Percentiles rank a stretch among this genome's conserved stretches.
phyloP scores from a whole-genome alignment of 2,888 invertebrate species.

The Asteroscopus sphinx region DNA sequence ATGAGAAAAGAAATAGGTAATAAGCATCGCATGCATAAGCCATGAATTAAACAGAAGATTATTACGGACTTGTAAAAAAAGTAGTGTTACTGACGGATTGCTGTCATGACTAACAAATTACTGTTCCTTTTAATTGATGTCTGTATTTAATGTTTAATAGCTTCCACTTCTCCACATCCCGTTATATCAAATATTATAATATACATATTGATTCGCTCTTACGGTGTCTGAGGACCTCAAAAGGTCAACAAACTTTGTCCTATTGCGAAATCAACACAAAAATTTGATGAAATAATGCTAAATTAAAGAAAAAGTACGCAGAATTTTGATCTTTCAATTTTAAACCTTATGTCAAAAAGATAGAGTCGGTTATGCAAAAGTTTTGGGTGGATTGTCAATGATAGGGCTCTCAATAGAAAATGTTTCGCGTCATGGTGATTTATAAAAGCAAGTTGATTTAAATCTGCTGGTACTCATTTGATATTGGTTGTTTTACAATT shows the following conservation, averaged over 20 bases:
- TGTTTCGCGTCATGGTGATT: slow-evolving; percentile 33
- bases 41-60: no score
- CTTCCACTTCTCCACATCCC: neutral
- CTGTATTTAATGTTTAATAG: neutral
- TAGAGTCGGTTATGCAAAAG: slow-evolving; percentile 16
- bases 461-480: slow-evolving; percentile 34
- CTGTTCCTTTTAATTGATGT: no score
- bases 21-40: no score
- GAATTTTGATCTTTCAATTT: slow-evolving; percentile 4
- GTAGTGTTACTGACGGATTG: no score
- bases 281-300: slow-evolving; percentile 16
- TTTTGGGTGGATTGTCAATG: slow-evolving; percentile 14
- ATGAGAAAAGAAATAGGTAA: no score
- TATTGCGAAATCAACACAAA: slow-evolving; percentile 20
- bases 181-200: neutral
- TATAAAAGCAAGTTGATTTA: slow-evolving; percentile 48
- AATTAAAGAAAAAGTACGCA: slow-evolving; percentile 12
- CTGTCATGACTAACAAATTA: no score
- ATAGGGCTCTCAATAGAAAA: slow-evolving; percentile 19
- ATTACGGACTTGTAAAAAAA: no score
- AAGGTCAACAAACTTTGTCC: slow-evolving; percentile 6
- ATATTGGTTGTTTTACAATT: slow-evolving; percentile 15
- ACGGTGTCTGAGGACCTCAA: neutral
- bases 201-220: neutral
- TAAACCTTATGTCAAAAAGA: neutral